Evolutionary conservation across 1,140 invertebrate genomes (phyloP), one percentile per base, ranked within the genome.

Genomic region (Himalopsyche phryganea): DNA sequence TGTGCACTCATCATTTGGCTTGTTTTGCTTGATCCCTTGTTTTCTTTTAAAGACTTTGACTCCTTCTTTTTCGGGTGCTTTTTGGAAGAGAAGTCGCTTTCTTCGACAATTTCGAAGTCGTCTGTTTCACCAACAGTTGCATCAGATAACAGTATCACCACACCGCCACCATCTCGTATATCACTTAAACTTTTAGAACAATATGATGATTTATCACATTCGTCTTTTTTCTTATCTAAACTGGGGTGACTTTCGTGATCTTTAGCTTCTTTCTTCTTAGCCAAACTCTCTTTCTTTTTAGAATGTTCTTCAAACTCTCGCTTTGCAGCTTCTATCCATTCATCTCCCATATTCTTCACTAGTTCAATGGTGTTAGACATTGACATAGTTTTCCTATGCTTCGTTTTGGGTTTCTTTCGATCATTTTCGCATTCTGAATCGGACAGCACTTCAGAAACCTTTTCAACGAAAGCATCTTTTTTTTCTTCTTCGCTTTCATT

Each of bases 311-410:
- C 74, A 17, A 69, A 42, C 44, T 75, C 73, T 58, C 68, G 71
- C 48, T 71, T 75, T 1, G 65, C 66, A 17, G 71, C 64, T 19
- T 76, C 76, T 23, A 78, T 71, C 69, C 71, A 75, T 50, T 78
- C 76, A 46, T 78, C 76, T 4, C 75, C 71, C 3, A 77, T 60
- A 47, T 58, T 75, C 64, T 70, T 74, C 17, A 77, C 75, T 11
- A 78, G 71, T 67, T 78, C 76, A 81, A 80, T 90, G 84, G 51
- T 88, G 78, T 72, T 95, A 83, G 59, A 89, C 82, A 76, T 91
- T 83, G 65, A 92, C 83, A 81, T 95, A 84, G 71, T 87, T 90
- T 78, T 93, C 85, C 79, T 83, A 83, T 78, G 75, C 47, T 71
- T 69, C 50, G 72, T 71, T 50, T 74, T 78, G 6, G 23, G 50